Evolutionary conservation across 2,888 invertebrate species (phyloP), one percentile per base, ranked within the genome.

Genomic region (Toxonevra muliebris): DNA sequence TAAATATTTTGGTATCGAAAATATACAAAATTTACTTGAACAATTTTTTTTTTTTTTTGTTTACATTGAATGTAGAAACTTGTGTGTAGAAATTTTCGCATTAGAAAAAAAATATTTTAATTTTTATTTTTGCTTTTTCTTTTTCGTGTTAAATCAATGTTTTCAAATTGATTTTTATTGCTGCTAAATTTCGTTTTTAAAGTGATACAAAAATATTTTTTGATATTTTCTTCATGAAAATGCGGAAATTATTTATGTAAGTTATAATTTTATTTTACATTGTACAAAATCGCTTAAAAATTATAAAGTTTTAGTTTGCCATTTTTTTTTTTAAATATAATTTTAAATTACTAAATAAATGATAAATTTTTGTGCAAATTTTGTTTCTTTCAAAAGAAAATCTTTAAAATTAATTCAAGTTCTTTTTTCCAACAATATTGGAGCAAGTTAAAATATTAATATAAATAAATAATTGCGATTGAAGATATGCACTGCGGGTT

Each of bases 241-340:
- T 74, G 74, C 72, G 72, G 61, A 71, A 73, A 55, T 54, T 61
- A n/a, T 66, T 67, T 41, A 60, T 72, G 73, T 73, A 72, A 73
- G 72, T 72, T 54, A 57, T 53, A 30, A 8, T 40, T 52, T 48
- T 19, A 13, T 40, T 20, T 53, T 20, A 54, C 19, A 13, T 17
- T 59, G 12, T 40, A 30, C 40, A 13, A 61, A 48, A 62, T 11
- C 13, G 20, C 17, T 42, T 43, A n/a, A n/a, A n/a, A 40, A 13
- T n/a, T 11, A 53, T 17, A 13, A 53, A 52, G 53, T 62, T 62
- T 53, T 54, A 53, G 17, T 41, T 53, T 41, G n/a, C 53, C 50
- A 41, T 43, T 41, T 41, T 15, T 57, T 41, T 41, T 43, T 43
- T 17, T 17, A 17, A 52, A 15, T 30, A 61, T 41, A 40, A 13